Evolutionary conservation across 2,797 vertebrate genomes (phyloP), one percentile per base, ranked within the genome.

Genomic region (Gephyroberyx darwinii): DNA sequence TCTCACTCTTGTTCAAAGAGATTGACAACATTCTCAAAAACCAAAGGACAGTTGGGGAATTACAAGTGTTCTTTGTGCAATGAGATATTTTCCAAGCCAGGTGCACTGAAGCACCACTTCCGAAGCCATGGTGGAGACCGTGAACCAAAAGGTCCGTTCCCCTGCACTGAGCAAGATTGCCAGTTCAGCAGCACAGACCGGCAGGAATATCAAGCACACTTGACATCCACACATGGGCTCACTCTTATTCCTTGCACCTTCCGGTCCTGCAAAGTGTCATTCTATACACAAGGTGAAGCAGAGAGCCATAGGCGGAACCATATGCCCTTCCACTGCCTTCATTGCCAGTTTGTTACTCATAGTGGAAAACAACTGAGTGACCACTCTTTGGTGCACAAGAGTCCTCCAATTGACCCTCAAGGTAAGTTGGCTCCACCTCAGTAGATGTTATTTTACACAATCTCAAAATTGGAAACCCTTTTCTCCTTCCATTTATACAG

Each of bases 271-370:
- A 89, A 89, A 0, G 69, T 85, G 56, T 90, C 94, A 16, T 96
- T 96, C 66, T 84, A 82, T 45, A 93, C 87, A 62, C 89, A 48
- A 30, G 86, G 41, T 0, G 94, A 91, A 79, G 94, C 96, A 95
- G 92, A 95, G 58, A 85, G 74, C 66, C 95, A 96, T 67, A 69
- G 81, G 43, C 90, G 86, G 17, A 77, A 30, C 53, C 95, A 96
- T 81, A 88, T 92, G 71, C 95, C 95, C 3, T 96, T 95, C 75
- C 93, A 94, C 87, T 96, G 96, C 20, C 8, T 83, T 83, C 86
- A 10, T 13, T 96, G 96, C 1, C 62, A 89, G 78, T 96, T 95
- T 37, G 45, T 92, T 73, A 88, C 94, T 0, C 91, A 93, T 76
- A 94, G 91, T 17, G 69, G 90, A 48, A 94, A 94, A 83, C 87